Evolutionary conservation across 2,113 vertebrate genomes (phyloP), one percentile per base, ranked within the genome.

Genomic region (Drymodes brunneopygia): DNA sequence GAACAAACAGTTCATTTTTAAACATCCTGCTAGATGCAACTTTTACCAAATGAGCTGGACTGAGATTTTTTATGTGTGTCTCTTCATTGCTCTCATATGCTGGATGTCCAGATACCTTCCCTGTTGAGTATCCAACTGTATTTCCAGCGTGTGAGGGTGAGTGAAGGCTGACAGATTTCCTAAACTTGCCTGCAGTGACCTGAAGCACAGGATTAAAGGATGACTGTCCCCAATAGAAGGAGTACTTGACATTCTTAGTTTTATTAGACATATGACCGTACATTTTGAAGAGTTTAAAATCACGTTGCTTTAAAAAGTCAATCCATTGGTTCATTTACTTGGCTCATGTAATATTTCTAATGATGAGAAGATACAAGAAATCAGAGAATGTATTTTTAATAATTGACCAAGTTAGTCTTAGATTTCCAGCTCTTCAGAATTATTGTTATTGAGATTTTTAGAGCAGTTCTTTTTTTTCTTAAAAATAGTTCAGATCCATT

Each of bases 1-100:
- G 88, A 90, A 77, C 85, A 96, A 96, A 88, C 94, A 93, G 33
- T 90, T 94, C 33, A 60, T 64, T 93, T 94, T 92, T 88, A 96
- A 96, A 96, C 94, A 94, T 94, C 92, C 93, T 95, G 92, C 65
- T 95, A 21, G 51, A 94, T 83, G 31, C 75, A 83, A 44, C 74
- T 92, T 91, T 72, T 75, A 90, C 25, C 42, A 45, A 75, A n/a
- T 8, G 31, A 87, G 16, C 53, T 62, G 71, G 42, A 29, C 67
- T 88, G 54, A 27, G 40, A 51, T 64, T 44, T 77, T 56, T 72
- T 36, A 13, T 0, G 0, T 47, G 35, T 6, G 1, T 73, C 38
- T 86, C 22, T 71, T 90, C 1, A 1, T 47, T 80, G 58, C 62
- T 85, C 7, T 66, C 1, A 0, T 27, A 9, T 7, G 42, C 27